phyloP scores from a whole-genome alignment of 2,797 vertebrate genomes.

The Thripadectes ignobilis region DNA sequence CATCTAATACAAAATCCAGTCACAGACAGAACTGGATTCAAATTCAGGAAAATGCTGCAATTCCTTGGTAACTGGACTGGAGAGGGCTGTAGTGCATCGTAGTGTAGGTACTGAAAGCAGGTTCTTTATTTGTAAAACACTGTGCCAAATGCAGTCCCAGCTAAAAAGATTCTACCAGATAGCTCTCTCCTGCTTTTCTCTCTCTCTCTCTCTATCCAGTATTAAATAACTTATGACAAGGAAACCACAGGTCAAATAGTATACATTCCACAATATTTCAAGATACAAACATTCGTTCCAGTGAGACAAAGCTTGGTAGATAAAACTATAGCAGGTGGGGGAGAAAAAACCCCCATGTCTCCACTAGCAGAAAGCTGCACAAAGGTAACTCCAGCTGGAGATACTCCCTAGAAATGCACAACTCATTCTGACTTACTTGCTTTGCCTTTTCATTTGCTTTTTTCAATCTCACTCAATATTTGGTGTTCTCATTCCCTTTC shows the following conservation, averaged over 20 bases:
- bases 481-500: background rate
- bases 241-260: background rate
- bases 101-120: rapidly evolving
- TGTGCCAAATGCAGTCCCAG: background rate
- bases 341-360: background rate
- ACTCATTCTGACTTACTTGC: background rate
- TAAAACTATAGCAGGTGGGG: background rate
- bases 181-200: background rate
- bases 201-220: background rate
- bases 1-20: background rate
- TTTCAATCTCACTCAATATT: background rate
- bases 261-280: background rate
- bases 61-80: background rate
- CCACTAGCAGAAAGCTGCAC: background rate
- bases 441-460: background rate
- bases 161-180: background rate
- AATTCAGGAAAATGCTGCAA: background rate
- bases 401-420: background rate
- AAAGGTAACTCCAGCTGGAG: background rate
- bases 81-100: background rate
- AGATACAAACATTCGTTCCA: background rate
- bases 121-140: background rate
- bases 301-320: background rate
- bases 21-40: background rate
- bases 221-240: background rate